Base-by-base conservation (phyloP, 2,113 vertebrate species). In the Tautogolabrus adspersus region DNA sequence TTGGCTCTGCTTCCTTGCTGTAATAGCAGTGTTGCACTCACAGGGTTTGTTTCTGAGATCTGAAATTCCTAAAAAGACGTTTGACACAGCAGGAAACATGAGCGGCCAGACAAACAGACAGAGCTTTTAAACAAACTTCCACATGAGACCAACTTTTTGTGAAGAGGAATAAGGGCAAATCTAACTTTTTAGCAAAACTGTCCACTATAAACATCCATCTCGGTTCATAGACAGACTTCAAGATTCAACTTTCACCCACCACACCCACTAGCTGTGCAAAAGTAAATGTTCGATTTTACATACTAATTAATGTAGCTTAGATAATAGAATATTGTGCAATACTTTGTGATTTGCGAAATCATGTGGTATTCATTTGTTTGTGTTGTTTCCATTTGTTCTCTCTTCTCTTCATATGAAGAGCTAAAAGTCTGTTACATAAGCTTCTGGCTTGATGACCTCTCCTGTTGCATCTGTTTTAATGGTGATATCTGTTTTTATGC, bases 1-100 rank as follows among this genome's bases (percentile, higher is more conserved):
- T 40, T 65, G 46, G 71, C 21, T n/a, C 40, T 63, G 59, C 61
- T 34, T 69, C 10, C 22, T 42, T 11, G 44, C 44, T 72, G 40
- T 51, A 49, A 63, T 34, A 57, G 55, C 10, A 22, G 79, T 3
- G 57, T 5, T 40, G 16, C 10, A 49, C 19, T 69, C 23, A 46
- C 5, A 21, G 15, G 22, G 22, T 47, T 70, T 3, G 34, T 38
- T 69, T 58, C 12, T 47, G 19, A 26, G 10, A 26, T 49, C 9
- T 40, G 11, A n/a, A 13, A 22, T 34, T 21, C 26, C 59, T 47
- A 49, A 52, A 65, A 37, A 66, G 23, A 44, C 6, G 2, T 52
- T n/a, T 0, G 19, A 68, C 22, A 21, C 0, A 8, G 16, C 51
- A 59, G 52, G 55, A 76, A 69, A 67, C 54, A 18, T 1, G 58